Evolutionary conservation across 2,113 vertebrate genomes (phyloP), one percentile per base, ranked within the genome.

Genomic region (Bubalus kerabau): DNA sequence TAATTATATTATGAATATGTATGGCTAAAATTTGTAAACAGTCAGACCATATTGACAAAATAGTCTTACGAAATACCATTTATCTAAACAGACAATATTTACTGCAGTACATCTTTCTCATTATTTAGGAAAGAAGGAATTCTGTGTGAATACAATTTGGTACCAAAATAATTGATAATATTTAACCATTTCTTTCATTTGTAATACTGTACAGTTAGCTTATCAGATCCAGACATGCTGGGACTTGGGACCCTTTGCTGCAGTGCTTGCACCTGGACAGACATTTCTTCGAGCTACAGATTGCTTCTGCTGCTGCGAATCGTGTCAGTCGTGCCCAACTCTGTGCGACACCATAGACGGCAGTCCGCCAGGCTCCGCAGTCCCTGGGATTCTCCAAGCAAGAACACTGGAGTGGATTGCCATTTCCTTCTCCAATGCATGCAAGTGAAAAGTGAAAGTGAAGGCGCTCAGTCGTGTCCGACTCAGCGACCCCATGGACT

Each of bases 121-220:
- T 87, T 40, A 52, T 82, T 91, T 74, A 94, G 64, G 17, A 91
- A 82, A 91, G 9, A 26, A 78, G 74, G 91, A 89, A 67, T 87
- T 74, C 12, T 92, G 13, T 48, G 21, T 95, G 16, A 92, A 56
- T 91, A 90, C n/a, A 95, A 36, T 30, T 56, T 94, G 19, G 2
- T 76, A 67, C 7, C 23, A 9, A 90, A 94, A 89, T 94, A 93
- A 74, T 3, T 21, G 2, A 71, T 32, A 89, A 4, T 10, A 90
- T 50, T 84, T 87, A 90, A 62, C 32, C 6, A 84, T 32, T 82
- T 54, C 10, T 94, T 96, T 83, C 24, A n/a, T 89, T 90, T 76
- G 50, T 10, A 60, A 43, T 82, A 74, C 7, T 36, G 1, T 80
- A 64, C 24, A 89, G 50, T 88, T 92, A 50, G 17, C 2, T 78